A percentile compares a stretch with the other conserved stretches of the same genome.
These are phyloP conservation scores for Oxyteleia sp. DNA, from an alignment of 2,888 invertebrate species.

Conservation along the genomic window DNA sequence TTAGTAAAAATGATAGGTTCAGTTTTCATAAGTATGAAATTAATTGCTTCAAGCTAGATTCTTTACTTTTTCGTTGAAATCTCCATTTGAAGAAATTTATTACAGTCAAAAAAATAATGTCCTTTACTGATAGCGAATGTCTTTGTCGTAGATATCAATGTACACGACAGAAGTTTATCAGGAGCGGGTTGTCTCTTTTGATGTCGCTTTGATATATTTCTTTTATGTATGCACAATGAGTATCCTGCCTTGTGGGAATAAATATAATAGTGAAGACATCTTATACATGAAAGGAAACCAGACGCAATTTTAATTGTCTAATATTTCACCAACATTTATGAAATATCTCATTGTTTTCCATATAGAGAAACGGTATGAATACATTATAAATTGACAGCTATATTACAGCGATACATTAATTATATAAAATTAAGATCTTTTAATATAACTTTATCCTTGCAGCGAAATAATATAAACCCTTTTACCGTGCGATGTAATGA, in stretches of 20 bases:
- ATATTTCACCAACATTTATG: not conserved
- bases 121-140: not conserved
- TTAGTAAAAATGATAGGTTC: too few relatives aligned
- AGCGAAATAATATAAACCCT: too few relatives aligned
- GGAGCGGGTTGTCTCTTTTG: not conserved
- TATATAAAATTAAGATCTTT: not conserved
- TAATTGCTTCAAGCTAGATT: not conserved
- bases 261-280: not conserved
- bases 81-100: not conserved
- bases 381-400: not conserved
- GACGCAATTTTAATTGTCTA: not conserved
- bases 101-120: not conserved
- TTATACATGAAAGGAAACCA: not conserved
- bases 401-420: not conserved
- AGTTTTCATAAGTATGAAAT: not conserved
- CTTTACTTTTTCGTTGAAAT: constrained; percentile 12
- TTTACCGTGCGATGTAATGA: too few relatives aligned
- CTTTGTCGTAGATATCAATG: not conserved
- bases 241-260: not conserved
- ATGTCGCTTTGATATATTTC: not conserved
- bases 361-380: not conserved
- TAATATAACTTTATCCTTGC: too few relatives aligned
- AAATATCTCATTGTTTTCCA: not conserved
- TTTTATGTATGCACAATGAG: not conserved
- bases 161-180: not conserved